Evolutionary conservation across 2,797 vertebrate species (phyloP).

Genomic region (Trachops cirrhosus): DNA sequence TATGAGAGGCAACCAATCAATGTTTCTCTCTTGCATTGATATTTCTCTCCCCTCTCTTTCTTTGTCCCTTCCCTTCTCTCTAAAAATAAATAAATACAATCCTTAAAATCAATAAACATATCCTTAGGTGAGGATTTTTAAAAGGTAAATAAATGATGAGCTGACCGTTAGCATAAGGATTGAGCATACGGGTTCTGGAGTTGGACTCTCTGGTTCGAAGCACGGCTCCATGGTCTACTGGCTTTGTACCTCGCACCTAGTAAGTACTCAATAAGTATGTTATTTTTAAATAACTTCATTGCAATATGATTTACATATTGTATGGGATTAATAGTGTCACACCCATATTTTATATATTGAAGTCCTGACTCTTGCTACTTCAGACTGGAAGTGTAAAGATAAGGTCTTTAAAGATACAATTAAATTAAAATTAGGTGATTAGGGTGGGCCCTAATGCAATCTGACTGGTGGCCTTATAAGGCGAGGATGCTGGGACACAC

Average conservation of each 20-base stretch:
- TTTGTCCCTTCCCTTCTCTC: no score
- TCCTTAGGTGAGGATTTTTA: no score
- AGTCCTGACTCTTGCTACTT: not conserved
- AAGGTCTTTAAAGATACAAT: not conserved
- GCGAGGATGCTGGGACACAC: not conserved
- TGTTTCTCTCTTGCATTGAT: no score
- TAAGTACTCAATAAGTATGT: not conserved
- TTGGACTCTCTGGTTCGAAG: not conserved
- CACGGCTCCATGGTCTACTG: not conserved
- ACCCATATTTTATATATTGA: not conserved
- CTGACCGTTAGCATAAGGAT: not conserved
- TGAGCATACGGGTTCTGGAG: not conserved
- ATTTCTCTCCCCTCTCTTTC: no score
- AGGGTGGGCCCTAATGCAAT: not conserved
- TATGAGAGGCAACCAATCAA: no score
- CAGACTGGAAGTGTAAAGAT: not conserved
- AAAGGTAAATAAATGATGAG: no score
- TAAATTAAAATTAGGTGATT: not conserved
- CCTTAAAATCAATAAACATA: no score
- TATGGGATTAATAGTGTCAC: not conserved
- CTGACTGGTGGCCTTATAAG: not conserved
- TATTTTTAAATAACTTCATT: not conserved
- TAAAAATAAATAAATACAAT: no score
- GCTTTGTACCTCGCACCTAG: not conserved
- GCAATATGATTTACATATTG: not conserved